Percentiles rank a stretch among this genome's conserved stretches.
Conservation (phyloP, 2,797 vertebrate genomes). For the Sus cebifrons region DNA sequence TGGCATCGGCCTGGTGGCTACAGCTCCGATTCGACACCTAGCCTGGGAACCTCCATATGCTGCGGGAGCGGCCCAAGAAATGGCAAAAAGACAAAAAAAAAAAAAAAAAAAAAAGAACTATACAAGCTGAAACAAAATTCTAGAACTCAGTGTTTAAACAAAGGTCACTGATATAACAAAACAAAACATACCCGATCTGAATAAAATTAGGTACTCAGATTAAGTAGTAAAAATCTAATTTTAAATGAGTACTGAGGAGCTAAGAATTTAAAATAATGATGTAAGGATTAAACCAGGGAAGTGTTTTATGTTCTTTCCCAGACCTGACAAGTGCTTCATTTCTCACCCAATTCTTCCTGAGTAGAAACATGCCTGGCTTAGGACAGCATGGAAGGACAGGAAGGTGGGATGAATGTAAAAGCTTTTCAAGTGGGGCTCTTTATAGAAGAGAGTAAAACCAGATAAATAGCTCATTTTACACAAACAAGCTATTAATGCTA, state of each 20-base stretch:
- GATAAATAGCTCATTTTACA: background rate
- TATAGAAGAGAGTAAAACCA: background rate
- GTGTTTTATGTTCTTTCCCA: constrained; percentile 51
- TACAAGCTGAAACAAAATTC: constrained; percentile 52
- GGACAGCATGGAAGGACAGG: background rate
- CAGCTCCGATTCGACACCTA: no score
- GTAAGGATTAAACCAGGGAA: constrained; percentile 26
- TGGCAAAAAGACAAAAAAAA: no score
- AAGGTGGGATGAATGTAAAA: background rate
- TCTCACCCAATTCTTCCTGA: constrained; percentile 45
- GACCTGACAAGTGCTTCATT: constrained; percentile 28
- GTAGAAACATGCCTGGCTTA: constrained; percentile 31
- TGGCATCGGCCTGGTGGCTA: no score
- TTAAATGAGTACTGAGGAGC: background rate
- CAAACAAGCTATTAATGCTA: constrained; percentile 26
- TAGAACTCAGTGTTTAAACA: constrained; percentile 48
- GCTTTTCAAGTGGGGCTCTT: background rate
- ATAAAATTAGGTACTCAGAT: constrained; percentile 46
- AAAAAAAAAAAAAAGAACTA: background rate
- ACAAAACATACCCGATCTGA: background rate
- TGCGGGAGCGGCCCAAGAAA: no score
- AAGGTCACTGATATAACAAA: background rate
- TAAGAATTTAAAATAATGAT: constrained; percentile 40
- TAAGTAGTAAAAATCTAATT: constrained; percentile 4
- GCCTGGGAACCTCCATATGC: no score